phyloP scores from a whole-genome alignment of 92 coral and sea anemone genomes.

The Muricea muricata region DNA sequence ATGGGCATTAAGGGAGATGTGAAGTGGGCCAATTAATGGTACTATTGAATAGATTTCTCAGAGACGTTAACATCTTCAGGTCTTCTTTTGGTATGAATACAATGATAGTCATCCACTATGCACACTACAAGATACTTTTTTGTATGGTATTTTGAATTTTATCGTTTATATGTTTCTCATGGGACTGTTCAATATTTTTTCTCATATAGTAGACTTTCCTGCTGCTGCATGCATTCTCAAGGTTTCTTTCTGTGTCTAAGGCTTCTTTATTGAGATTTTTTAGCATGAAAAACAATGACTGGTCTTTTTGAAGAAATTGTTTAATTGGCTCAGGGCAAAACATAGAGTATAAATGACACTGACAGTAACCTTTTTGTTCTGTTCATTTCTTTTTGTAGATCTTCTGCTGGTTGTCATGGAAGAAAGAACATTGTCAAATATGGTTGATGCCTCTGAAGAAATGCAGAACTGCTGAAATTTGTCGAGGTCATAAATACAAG shows the following conservation, averaged over 20 bases:
- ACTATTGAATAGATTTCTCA: neutral
- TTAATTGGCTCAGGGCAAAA: neutral
- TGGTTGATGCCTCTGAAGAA: neutral
- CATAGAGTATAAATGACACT: neutral
- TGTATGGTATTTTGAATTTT: neutral
- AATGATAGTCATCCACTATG: neutral
- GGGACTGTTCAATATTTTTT: neutral
- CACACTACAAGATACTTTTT: neutral
- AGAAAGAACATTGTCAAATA: neutral
- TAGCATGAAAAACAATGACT: neutral
- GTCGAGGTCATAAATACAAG: neutral
- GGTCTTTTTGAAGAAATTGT: conserved; percentile 4
- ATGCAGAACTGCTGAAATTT: neutral
- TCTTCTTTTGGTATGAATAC: neutral
- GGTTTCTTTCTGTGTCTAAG: neutral
- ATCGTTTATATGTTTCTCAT: neutral
- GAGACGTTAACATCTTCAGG: neutral
- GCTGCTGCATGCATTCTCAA: neutral
- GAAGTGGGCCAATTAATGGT: conserved; percentile 54
- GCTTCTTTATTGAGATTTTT: neutral
- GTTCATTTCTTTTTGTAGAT: neutral
- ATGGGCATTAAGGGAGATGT: conserved; percentile 59
- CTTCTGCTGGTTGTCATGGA: neutral
- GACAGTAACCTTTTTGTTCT: neutral
- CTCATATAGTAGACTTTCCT: neutral